Conservation (phyloP, 2,113 vertebrate species). For the Morone saxatilis region DNA sequence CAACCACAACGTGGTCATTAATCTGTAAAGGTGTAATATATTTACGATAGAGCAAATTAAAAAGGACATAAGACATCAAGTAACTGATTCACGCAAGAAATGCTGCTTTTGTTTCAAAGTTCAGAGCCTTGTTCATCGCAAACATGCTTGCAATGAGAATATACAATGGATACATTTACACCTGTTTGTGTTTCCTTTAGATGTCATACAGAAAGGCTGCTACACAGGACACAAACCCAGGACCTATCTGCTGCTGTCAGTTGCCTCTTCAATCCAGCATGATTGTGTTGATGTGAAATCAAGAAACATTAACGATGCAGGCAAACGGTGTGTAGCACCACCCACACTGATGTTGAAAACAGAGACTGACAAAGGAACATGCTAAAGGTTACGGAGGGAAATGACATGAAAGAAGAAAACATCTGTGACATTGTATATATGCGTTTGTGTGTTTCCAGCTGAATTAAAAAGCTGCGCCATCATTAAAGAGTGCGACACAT, state of each 20-base stretch:
- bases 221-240: not conserved
- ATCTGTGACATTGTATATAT: not conserved
- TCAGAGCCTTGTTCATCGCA: not conserved
- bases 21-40: not conserved
- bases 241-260: not conserved
- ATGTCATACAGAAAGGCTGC: not conserved
- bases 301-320: not conserved
- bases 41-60: not conserved
- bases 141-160: not conserved
- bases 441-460: conserved; percentile 6
- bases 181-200: not conserved
- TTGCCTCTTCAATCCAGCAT: not conserved
- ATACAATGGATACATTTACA: no score
- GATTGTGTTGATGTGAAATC: not conserved
- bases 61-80: not conserved
- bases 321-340: not conserved
- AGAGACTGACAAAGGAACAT: not conserved
- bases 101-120: not conserved
- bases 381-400: not conserved
- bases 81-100: not conserved
- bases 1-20: not conserved
- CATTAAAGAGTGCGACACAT: conserved; percentile 39
- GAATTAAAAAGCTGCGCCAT: conserved; percentile 17
- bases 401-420: conserved; percentile 13
- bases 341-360: not conserved